Conservation (phyloP, 1,140 invertebrate species). For the Orchesella cincta region DNA sequence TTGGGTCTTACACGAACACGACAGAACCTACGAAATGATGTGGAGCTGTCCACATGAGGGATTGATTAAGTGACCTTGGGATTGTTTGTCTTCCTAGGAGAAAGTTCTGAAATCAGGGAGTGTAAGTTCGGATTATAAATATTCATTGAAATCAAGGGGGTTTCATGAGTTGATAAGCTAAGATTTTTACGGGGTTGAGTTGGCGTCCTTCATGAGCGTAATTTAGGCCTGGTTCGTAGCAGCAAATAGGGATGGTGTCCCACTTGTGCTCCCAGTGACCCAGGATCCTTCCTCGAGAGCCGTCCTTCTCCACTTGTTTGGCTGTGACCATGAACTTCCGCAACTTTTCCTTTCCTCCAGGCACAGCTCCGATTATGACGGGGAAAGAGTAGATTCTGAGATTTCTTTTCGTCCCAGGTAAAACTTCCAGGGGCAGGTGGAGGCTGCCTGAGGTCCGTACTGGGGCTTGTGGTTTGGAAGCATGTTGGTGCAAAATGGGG, state of each 20-base stretch:
- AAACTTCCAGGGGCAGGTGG: background rate
- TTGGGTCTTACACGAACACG: slow-evolving; percentile 12
- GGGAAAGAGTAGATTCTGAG: background rate
- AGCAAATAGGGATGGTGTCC: background rate
- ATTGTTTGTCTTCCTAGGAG: background rate
- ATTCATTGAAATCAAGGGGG: background rate
- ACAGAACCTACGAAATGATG: background rate
- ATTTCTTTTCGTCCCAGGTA: background rate
- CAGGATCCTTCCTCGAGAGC: background rate
- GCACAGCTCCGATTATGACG: background rate
- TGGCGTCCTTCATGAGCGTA: background rate
- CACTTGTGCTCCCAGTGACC: slow-evolving; percentile 16
- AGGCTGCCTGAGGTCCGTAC: background rate
- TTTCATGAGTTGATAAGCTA: background rate
- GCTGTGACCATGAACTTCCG: background rate
- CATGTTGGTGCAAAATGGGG: background rate
- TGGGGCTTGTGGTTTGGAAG: background rate
- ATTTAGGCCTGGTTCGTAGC: background rate
- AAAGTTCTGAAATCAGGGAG: background rate
- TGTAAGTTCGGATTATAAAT: background rate
- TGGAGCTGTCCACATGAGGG: background rate
- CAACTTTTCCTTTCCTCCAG: slow-evolving; percentile 4
- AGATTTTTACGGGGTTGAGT: background rate
- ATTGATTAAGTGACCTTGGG: background rate
- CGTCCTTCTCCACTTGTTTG: background rate